Conservation (phyloP, 2,113 vertebrate genomes). For the Gymnogyps californianus region DNA sequence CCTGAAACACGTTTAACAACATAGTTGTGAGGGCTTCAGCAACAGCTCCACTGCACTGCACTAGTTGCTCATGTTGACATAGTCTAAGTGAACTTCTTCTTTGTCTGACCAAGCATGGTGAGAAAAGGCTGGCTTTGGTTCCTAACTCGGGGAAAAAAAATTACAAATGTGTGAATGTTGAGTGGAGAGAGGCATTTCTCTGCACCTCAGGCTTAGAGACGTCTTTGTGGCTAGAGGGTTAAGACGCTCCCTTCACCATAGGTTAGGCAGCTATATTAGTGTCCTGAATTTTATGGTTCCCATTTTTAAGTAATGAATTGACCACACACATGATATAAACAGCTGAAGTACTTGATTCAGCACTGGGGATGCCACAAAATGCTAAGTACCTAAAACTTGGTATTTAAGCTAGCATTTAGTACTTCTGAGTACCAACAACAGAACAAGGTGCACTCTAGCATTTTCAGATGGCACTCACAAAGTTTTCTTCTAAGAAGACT, state of each 20-base stretch:
- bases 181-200: background rate
- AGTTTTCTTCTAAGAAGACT: background rate
- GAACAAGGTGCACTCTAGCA: background rate
- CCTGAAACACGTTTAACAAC: background rate
- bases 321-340: background rate
- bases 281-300: background rate
- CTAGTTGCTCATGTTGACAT: background rate
- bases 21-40: background rate
- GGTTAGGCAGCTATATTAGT: background rate
- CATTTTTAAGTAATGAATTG: background rate
- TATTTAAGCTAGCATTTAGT: background rate
- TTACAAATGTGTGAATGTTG: background rate
- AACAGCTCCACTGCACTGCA: background rate
- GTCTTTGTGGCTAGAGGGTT: background rate
- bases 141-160: background rate
- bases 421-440: background rate
- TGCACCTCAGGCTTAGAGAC: background rate
- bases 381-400: background rate
- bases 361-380: background rate
- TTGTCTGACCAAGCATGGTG: background rate
- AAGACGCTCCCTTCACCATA: rapidly evolving
- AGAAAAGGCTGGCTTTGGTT: background rate
- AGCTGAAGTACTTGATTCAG: background rate
- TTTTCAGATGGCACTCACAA: background rate
- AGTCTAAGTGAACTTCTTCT: background rate